A percentile compares a stretch with the other conserved stretches of the same genome.
These are phyloP conservation scores for Malurus melanocephalus DNA, from an alignment of 2,113 vertebrate species.

Conservation along the genomic window DNA sequence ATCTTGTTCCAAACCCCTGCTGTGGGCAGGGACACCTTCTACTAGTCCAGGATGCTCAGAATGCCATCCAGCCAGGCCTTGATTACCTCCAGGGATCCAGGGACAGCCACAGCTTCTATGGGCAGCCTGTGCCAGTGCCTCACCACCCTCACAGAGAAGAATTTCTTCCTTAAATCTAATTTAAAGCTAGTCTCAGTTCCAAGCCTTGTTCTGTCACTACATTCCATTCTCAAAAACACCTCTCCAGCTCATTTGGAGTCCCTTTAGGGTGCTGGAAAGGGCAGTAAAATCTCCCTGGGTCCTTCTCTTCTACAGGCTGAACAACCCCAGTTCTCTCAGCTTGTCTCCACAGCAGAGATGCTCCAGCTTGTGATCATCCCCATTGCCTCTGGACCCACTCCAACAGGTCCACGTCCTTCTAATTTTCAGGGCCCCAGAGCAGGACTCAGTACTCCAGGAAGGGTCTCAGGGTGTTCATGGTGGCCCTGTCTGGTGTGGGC, in stretches of 20 bases:
- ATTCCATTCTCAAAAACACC: not conserved
- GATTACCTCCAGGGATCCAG: not conserved
- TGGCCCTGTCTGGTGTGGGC: not conserved
- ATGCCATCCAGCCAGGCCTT: not conserved
- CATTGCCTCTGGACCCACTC: not conserved
- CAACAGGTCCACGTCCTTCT: not conserved
- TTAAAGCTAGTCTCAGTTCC: not conserved
- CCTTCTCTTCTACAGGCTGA: not conserved
- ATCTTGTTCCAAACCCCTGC: not conserved
- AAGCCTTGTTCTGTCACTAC: not conserved
- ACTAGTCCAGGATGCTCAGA: not conserved
- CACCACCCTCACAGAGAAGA: not conserved
- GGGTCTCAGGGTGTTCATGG: not conserved
- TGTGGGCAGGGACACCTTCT: not conserved
- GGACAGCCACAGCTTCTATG: not conserved
- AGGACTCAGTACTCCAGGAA: not conserved
- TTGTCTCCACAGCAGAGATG: not conserved
- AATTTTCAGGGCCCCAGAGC: not conserved
- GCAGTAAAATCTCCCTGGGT: not conserved
- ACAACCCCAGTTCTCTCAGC: not conserved
- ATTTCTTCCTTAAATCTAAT: not conserved
- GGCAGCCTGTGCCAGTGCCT: not conserved
- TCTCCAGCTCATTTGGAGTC: not conserved
- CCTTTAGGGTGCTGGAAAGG: not conserved
- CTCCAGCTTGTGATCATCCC: not conserved